Conservation (phyloP, 2,113 vertebrate species). For the Callospermophilus lateralis region DNA sequence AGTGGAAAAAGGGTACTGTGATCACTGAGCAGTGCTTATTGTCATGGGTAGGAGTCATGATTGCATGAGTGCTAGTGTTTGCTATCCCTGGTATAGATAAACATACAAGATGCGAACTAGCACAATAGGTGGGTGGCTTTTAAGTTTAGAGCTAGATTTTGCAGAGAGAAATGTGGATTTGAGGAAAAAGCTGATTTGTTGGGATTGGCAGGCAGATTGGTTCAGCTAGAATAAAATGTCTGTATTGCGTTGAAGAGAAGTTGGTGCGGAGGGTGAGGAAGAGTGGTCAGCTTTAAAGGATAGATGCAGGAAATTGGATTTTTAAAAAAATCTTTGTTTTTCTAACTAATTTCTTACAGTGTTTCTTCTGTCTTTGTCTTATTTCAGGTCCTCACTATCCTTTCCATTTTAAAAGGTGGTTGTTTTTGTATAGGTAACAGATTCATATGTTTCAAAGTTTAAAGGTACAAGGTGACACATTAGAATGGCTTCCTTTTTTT, state of each 20-base stretch:
- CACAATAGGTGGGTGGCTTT: conserved; percentile 12
- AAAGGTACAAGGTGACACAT: not conserved
- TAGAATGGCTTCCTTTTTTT: not conserved
- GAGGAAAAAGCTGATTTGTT: not conserved
- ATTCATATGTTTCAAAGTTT: not conserved
- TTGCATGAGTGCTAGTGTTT: not conserved
- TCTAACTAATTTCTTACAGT: not conserved
- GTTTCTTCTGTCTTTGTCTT: not conserved
- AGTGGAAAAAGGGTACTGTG: not conserved
- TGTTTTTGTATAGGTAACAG: not conserved
- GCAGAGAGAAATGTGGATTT: not conserved
- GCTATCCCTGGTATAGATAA: not conserved
- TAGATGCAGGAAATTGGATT: not conserved
- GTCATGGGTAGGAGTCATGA: not conserved
- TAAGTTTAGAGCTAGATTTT: conserved; percentile 56
- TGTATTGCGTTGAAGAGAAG: not conserved
- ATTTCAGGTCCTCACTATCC: not conserved
- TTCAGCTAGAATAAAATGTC: conserved; percentile 9
- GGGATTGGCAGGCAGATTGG: not conserved
- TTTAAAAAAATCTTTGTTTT: not conserved
- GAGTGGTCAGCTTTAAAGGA: not conserved
- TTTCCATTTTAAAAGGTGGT: conserved; percentile 42
- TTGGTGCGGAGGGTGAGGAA: not conserved
- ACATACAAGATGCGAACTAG: not conserved
- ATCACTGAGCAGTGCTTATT: not conserved